phyloP scores from a whole-genome alignment of 1,140 invertebrate species.

The Monochamus saltuarius region DNA sequence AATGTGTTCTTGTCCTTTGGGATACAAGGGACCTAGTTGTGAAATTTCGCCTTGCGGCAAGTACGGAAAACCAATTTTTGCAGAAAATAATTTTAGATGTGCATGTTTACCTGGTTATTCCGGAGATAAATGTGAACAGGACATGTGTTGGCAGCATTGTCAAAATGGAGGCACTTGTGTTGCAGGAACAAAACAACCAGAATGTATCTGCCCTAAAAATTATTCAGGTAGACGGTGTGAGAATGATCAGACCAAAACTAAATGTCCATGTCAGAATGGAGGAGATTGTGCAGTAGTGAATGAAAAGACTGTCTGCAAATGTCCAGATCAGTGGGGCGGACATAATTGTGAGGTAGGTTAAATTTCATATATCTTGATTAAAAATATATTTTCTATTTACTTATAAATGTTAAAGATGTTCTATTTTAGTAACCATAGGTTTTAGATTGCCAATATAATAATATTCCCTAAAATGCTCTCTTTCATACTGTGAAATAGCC shows the following conservation, averaged over 20 bases:
- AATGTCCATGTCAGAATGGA: slow-evolving; percentile 27
- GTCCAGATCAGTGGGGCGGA: slow-evolving; percentile 56
- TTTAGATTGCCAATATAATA: too few relatives aligned
- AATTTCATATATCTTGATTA: not conserved
- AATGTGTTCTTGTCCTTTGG: slow-evolving; percentile 41
- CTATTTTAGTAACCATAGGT: too few relatives aligned
- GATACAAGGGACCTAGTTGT: slow-evolving; percentile 35
- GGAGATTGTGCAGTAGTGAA: slow-evolving; percentile 23
- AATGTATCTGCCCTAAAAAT: slow-evolving; percentile 52
- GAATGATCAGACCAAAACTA: slow-evolving; percentile 29
- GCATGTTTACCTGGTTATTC: slow-evolving; percentile 56
- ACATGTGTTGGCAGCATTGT: slow-evolving; percentile 58
- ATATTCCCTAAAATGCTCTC: too few relatives aligned
- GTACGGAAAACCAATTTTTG: slow-evolving; percentile 28
- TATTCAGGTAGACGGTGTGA: slow-evolving; percentile 56
- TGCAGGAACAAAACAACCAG: slow-evolving; percentile 43
- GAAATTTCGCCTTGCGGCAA: slow-evolving; percentile 37
- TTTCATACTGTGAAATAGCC: too few relatives aligned
- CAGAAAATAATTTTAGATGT: slow-evolving; percentile 35
- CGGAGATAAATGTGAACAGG: slow-evolving; percentile 60
- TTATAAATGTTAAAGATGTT: too few relatives aligned
- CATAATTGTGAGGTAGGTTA: slow-evolving; percentile 53
- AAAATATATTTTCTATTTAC: slow-evolving; percentile 28
- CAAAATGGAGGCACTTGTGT: slow-evolving; percentile 58
- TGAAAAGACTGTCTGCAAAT: slow-evolving; percentile 49